Evolutionary conservation across 2,797 vertebrate genomes (phyloP).

Genomic region (Hydrophis major): DNA sequence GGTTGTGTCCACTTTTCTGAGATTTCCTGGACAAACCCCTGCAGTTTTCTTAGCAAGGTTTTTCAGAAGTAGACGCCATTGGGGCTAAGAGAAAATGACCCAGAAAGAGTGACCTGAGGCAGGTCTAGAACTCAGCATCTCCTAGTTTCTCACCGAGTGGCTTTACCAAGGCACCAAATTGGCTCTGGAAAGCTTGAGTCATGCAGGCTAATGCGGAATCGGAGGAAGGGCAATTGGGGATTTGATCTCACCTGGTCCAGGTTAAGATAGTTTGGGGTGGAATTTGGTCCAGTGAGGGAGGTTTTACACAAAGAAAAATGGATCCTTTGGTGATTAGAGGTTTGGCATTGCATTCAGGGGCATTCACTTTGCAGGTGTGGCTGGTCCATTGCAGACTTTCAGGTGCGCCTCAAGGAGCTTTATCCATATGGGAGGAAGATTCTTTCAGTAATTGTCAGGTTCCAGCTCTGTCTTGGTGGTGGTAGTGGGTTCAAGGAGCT

Average conservation of each 20-base stretch:
- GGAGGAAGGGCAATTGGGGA: background rate
- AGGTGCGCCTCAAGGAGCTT: background rate
- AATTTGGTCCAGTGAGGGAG: background rate
- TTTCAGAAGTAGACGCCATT: background rate
- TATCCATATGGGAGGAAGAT: background rate
- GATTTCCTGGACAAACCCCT: background rate
- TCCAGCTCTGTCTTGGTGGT: background rate
- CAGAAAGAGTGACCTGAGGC: background rate
- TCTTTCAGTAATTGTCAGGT: background rate
- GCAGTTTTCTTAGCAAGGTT: background rate
- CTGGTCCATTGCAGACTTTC: background rate
- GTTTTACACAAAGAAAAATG: background rate
- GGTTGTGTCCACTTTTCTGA: background rate
- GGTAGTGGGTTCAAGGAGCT: background rate
- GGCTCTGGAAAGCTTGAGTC: background rate
- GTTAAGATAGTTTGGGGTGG: background rate
- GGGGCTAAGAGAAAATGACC: background rate
- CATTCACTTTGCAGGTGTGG: background rate
- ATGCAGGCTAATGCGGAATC: background rate
- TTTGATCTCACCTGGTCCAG: background rate
- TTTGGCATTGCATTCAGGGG: background rate
- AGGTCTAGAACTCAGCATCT: background rate
- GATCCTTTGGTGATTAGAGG: background rate
- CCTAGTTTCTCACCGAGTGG: background rate
- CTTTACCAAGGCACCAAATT: background rate